These are phyloP conservation scores for Spodoptera picta DNA, from an alignment of 2,888 invertebrate genomes.

Conservation along the genomic window DNA sequence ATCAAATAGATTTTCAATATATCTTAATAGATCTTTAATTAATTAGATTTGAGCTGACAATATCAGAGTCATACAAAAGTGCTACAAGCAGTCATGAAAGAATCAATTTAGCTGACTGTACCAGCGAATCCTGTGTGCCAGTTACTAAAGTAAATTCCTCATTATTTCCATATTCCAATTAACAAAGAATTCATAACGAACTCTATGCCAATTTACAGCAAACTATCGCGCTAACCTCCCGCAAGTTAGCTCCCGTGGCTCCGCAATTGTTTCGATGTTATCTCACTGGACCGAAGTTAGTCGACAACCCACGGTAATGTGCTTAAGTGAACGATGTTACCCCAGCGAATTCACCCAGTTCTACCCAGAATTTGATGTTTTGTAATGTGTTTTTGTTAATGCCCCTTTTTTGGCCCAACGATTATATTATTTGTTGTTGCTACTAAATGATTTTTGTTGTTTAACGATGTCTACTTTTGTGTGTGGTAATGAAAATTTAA, in stretches of 20 bases:
- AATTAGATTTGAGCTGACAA: too few species aligned
- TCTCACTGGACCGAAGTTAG: constrained; percentile 79
- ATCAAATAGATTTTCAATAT: too few species aligned
- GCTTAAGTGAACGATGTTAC: constrained; percentile 87
- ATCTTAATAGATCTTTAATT: too few species aligned
- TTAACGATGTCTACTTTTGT: constrained; percentile 8
- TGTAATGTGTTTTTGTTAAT: constrained; percentile 64
- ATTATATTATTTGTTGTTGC: constrained; percentile 37
- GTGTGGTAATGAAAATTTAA: too few species aligned
- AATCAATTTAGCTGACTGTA: neutral
- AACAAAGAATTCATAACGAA: constrained; percentile 69
- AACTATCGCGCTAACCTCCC: constrained; percentile 67
- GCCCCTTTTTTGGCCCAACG: constrained; percentile 54
- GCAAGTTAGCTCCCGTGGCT: constrained; percentile 78
- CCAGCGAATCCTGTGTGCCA: neutral
- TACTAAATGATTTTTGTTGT: constrained; percentile 45
- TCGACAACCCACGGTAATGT: constrained; percentile 77
- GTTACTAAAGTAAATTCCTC: constrained; percentile 32
- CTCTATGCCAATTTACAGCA: constrained; percentile 72
- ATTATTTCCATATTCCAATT: constrained; percentile 61
- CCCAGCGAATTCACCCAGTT: constrained; percentile 81
- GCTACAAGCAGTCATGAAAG: too few species aligned
- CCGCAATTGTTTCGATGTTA: constrained; percentile 82
- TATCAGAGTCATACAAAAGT: too few species aligned
- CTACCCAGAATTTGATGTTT: constrained; percentile 74